Base-by-base conservation (phyloP, 2,113 vertebrate genomes). In the Edolisoma coerulescens region DNA sequence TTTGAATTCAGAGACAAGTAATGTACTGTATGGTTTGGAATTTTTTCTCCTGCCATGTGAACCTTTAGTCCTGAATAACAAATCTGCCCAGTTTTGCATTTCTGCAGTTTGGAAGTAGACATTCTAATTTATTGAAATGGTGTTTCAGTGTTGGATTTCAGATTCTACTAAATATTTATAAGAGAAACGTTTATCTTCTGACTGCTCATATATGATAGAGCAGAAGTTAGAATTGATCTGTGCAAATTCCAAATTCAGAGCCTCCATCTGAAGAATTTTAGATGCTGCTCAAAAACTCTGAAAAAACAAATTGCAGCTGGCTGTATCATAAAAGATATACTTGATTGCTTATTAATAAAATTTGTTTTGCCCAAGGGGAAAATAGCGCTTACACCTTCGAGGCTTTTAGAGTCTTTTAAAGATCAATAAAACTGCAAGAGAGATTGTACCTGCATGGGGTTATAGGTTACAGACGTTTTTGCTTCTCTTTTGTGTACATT, bases 401-500 rank as follows among this genome's bases (percentile, higher is more conserved):
- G 33, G 5, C 22, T 78, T 84, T 60, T 50, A 45, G 15, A 26
- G 16, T 74, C 10, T 80, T 79, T 13, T 30, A 54, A 41, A 53
- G 20, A 8, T 47, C 59, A 21, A 4, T 86, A 54, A 39, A 76
- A 10, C 28, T 39, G 14, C 49, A 83, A 42, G 42, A n/a, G 9
- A 28, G 11, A 13, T 37, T 23, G 56, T 73, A 28, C 3, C n/a
- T 74, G 28, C 49, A 24, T 82, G 11, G 35, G 20, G 15, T 91
- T 70, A 45, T 14, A 16, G 39, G 4, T 76, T 82, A 53, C 60
- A 79, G 67, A 35, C 1, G 0, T 4, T 27, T 44, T 44, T 75
- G 30, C 23, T 54, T 61, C 28, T 82, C 23, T 71, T 75, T 28
- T 0, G 0, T 60, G 30, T 67, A 1, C n/a, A 1, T 18, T 65